Conservation (phyloP, 2,797 vertebrate genomes). For the Hipposideros larvatus region DNA sequence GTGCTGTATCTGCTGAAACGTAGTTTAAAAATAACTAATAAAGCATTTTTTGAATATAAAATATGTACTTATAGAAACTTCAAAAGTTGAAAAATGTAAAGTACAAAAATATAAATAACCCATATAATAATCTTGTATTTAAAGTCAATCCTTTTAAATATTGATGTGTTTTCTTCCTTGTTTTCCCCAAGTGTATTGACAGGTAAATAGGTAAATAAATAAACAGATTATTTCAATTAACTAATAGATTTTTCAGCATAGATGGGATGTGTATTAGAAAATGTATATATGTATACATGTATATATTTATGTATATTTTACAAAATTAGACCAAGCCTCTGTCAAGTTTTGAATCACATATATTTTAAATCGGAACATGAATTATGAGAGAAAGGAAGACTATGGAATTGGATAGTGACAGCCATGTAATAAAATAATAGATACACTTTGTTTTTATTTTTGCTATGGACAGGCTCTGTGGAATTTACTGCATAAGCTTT, state of each 20-base stretch:
- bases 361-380: not conserved
- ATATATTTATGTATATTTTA: not conserved
- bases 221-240: not conserved
- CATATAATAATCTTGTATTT: not conserved
- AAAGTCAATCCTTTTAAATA: not conserved
- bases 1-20: not conserved
- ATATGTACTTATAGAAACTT: not conserved
- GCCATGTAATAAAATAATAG: not conserved
- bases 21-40: not conserved
- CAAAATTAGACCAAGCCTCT: not conserved
- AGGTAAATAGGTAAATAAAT: not conserved
- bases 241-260: too few relatives aligned
- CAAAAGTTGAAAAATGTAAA: not conserved
- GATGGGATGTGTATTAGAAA: not conserved
- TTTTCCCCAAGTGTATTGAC: not conserved
- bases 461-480: not conserved
- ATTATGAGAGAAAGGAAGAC: not conserved
- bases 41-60: not conserved
- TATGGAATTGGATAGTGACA: not conserved
- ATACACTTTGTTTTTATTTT: slow-evolving; percentile 12
- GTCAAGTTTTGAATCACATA: not conserved
- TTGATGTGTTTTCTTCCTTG: not conserved
- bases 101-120: not conserved
- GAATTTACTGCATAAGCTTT: slow-evolving; percentile 25
- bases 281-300: not conserved